phyloP scores from a whole-genome alignment of 2,113 vertebrate genomes.

The Gadus macrocephalus region DNA sequence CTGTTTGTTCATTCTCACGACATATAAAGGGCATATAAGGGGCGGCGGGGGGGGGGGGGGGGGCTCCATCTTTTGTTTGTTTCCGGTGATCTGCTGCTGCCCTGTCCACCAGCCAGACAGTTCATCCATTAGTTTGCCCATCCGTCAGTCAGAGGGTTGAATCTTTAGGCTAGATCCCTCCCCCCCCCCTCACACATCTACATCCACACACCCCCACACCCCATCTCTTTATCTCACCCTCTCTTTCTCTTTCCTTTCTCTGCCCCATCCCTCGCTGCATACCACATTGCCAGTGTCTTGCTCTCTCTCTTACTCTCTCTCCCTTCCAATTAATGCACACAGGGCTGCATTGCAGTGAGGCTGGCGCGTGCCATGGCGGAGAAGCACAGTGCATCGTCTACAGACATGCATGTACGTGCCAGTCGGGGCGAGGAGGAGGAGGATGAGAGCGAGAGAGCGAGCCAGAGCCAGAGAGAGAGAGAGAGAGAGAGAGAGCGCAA shows the following conservation, averaged over 20 bases:
- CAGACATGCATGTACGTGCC: constrained; percentile 75
- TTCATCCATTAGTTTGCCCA: constrained; percentile 39
- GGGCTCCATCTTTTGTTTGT: constrained; percentile 17
- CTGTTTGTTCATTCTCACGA: constrained; percentile 13
- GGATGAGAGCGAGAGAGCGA: no score
- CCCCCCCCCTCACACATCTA: not conserved
- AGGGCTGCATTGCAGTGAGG: constrained; percentile 77
- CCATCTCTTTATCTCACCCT: not conserved
- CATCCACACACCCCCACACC: no score
- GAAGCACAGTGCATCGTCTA: constrained; percentile 66
- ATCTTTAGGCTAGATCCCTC: constrained; percentile 54
- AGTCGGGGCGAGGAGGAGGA: constrained; percentile 42
- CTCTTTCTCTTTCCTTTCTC: constrained; percentile 27
- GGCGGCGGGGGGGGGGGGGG: no score
- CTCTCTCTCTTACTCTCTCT: not conserved
- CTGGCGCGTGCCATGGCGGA: constrained; percentile 64
- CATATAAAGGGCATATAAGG: no score
- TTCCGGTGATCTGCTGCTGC: constrained; percentile 20
- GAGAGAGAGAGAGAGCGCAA: not conserved
- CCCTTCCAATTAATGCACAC: no score
- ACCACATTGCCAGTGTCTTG: constrained; percentile 65
- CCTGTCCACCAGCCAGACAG: constrained; percentile 36
- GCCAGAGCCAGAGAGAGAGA: not conserved
- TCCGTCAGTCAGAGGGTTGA: constrained; percentile 46
- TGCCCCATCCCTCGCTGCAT: constrained; percentile 54